Conservation (phyloP, 2,888 invertebrate genomes). For the Aproaerema taeniolella region DNA sequence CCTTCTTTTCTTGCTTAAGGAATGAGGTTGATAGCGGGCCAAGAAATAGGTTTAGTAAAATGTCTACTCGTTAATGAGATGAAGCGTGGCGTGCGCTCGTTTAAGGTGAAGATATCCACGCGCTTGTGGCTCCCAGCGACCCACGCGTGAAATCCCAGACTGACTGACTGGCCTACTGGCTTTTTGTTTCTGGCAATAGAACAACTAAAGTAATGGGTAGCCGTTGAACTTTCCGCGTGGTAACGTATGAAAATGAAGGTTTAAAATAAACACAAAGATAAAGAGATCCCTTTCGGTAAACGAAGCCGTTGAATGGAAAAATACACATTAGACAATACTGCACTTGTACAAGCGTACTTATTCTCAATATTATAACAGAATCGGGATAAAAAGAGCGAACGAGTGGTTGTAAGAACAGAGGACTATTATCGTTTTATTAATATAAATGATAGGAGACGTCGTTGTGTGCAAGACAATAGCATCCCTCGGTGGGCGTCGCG, state of each 20-base stretch:
- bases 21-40: conserved; percentile 1
- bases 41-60: conserved; percentile 15
- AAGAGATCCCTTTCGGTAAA: not conserved
- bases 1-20: not conserved
- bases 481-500: conserved; percentile 59
- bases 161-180: conserved; percentile 8
- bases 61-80: too few relatives aligned
- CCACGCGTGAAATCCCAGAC: too few relatives aligned
- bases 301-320: too few relatives aligned
- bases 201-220: not conserved
- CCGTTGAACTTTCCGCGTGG: conserved; percentile 6
- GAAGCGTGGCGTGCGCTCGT: too few relatives aligned
- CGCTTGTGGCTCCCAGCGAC: too few relatives aligned
- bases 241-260: conserved; percentile 6
- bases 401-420: conserved; percentile 8
- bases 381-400: conserved; percentile 7
- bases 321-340: too few relatives aligned
- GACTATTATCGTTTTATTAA: conserved; percentile 25
- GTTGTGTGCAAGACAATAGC: conserved; percentile 57
- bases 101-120: too few relatives aligned
- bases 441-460: conserved; percentile 40
- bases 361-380: conserved; percentile 5
- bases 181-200: conserved; percentile 9
- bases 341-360: not conserved
- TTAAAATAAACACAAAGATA: conserved; percentile 1